Evolutionary conservation across 2,113 vertebrate genomes (phyloP).

Genomic region (Porphyrio hochstetteri): DNA sequence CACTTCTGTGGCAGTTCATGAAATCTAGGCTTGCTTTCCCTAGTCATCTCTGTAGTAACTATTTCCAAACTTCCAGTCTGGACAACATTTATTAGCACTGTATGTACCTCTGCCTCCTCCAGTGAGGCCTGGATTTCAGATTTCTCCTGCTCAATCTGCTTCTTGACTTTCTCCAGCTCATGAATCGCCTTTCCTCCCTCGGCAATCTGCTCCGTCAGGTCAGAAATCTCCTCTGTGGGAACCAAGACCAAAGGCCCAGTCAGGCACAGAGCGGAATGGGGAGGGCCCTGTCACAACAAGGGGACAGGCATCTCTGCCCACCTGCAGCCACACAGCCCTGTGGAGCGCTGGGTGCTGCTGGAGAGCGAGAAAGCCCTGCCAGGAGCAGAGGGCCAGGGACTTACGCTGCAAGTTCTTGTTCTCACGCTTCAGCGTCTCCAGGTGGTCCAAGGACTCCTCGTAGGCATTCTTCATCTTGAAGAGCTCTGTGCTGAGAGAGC

Average conservation of each 20-base stretch:
- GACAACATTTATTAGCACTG: too few species aligned
- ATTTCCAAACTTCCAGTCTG: too few species aligned
- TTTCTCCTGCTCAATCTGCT: constrained; percentile 84
- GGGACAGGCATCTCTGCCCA: not conserved
- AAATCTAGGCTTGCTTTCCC: too few species aligned
- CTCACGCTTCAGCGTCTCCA: constrained; percentile 81
- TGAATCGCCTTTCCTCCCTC: constrained; percentile 87
- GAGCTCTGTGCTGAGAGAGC: constrained; percentile 79
- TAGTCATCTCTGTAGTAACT: too few species aligned
- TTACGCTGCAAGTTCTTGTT: constrained; percentile 84
- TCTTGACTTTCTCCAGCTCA: constrained; percentile 90
- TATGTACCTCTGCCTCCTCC: constrained; percentile 84
- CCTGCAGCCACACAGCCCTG: not conserved
- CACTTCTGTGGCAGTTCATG: too few species aligned
- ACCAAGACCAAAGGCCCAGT: not conserved
- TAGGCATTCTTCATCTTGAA: constrained; percentile 56
- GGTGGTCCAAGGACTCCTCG: constrained; percentile 80
- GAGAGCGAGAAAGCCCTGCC: not conserved
- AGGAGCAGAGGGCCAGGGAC: not conserved
- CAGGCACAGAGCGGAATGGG: not conserved
- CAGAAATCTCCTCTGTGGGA: constrained; percentile 84
- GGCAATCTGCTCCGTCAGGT: constrained; percentile 84
- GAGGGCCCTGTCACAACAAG: not conserved
- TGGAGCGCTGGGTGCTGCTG: not conserved
- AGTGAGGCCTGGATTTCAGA: constrained; percentile 83